Base-by-base conservation (phyloP, 2,888 invertebrate genomes). In the Volucella inanis region DNA sequence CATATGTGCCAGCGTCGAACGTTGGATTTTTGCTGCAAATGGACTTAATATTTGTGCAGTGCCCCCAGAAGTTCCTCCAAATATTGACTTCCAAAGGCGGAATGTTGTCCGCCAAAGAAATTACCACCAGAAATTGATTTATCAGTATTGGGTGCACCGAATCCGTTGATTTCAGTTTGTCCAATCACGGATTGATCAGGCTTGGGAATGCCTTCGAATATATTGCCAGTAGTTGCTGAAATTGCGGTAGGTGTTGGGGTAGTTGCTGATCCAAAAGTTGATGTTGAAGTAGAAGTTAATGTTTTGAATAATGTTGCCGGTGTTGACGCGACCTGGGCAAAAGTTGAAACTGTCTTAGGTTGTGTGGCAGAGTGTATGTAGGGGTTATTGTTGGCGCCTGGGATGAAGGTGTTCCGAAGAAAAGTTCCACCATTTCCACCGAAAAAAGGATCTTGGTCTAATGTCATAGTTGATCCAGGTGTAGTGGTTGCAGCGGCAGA, bases 151-250 rank as follows among this genome's bases (percentile, higher is more conserved):
- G 59, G 0, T 3, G 67, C 39, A 2, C 55, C 61, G 2, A 84
- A 84, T 39, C 62, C 45, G 14, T 57, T 84, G 2, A 52, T 59
- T 0, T 84, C 84, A 2, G 72, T 1, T 15, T 81, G 76, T 9
- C 65, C 77, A 76, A 91, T 91, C 1, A 89, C 88, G 0, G 90
- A 89, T 38, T 88, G 88, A 38, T 91, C 91, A 2, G 91, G 90
- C 81, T 91, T 91, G 0, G 91, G 90, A 15, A 91, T 89, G 55
- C 88, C 90, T 2, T 89, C 90, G 62, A 91, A 91, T 31, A 91
- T 87, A 55, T 87, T 90, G 8, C 87, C 88, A 12, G 87, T 64
- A 39, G 22, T 55, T 1, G 49, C n/a, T 0, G 87, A 72, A 8
- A 57, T 55, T 11, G 87, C 31, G 0, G 87, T 64, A 4, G 75